These are phyloP conservation scores for Capitulum mitella DNA, from an alignment of 2,888 invertebrate genomes.

Conservation along the genomic window DNA sequence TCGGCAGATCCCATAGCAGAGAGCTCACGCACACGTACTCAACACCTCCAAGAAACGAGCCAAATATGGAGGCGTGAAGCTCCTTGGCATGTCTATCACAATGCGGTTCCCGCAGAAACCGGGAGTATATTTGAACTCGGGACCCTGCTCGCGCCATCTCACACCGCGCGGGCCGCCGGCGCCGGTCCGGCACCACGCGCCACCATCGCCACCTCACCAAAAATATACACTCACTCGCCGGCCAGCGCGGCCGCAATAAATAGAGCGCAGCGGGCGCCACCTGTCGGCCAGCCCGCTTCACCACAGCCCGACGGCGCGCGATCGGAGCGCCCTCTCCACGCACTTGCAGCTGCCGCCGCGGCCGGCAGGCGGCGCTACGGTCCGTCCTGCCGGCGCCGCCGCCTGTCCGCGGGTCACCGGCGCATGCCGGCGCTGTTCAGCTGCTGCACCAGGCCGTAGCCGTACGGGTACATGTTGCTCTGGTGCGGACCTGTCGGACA, in stretches of 20 bases:
- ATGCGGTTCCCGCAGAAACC: not conserved
- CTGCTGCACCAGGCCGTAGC: slow-evolving; percentile 66
- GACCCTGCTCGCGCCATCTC: not conserved
- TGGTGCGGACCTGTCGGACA: not conserved
- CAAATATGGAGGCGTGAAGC: not conserved
- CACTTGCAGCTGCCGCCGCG: not conserved
- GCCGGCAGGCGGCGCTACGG: not conserved
- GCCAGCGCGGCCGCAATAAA: not conserved
- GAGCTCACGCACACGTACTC: not conserved
- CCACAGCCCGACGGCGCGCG: not conserved
- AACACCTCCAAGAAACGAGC: not conserved
- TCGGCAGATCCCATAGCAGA: not conserved
- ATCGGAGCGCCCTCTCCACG: too few relatives aligned
- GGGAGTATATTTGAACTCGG: not conserved
- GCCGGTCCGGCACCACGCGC: not conserved
- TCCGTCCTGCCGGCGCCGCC: not conserved
- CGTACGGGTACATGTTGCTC: slow-evolving; percentile 50
- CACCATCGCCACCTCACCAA: not conserved
- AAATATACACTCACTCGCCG: not conserved
- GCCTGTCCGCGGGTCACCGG: slow-evolving; percentile 39
- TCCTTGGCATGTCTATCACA: slow-evolving; percentile 9
- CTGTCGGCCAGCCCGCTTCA: not conserved
- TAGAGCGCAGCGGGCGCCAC: not conserved
- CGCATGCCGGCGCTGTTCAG: slow-evolving; percentile 62
- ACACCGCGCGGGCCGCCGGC: not conserved